These are phyloP conservation scores for Cairina moschata DNA, from an alignment of 2,113 vertebrate genomes.

Conservation along the genomic window DNA sequence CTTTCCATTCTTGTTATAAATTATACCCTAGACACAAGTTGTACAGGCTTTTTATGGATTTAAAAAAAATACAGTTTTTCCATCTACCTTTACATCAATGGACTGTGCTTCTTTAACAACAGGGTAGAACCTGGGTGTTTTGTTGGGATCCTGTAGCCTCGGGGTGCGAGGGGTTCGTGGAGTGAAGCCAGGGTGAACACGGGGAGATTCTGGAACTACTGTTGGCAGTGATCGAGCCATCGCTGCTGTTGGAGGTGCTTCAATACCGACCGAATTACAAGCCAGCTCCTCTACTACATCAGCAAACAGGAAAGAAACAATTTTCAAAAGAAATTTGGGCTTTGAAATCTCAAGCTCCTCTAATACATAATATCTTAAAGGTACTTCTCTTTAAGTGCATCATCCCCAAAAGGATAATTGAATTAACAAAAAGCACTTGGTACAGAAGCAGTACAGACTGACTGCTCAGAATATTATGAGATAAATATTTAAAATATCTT, in stretches of 20 bases:
- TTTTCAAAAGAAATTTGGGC: neutral
- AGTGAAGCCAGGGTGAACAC: conserved; percentile 57
- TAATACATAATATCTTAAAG: neutral
- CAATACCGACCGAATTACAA: conserved; percentile 48
- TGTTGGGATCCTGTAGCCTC: conserved; percentile 87
- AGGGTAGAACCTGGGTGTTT: conserved; percentile 92
- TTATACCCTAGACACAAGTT: neutral
- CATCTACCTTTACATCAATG: conserved; percentile 83
- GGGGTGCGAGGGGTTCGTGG: conserved; percentile 85
- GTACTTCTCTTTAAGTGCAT: neutral
- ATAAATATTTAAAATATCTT: neutral
- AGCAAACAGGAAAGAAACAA: neutral
- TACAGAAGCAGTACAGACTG: neutral
- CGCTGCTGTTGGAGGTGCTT: conserved; percentile 60
- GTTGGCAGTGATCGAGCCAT: conserved; percentile 80
- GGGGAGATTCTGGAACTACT: conserved; percentile 82
- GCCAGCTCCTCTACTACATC: conserved; percentile 44
- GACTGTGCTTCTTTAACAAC: conserved; percentile 89
- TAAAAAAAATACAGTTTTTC: neutral
- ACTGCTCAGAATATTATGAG: neutral
- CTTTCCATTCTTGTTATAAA: neutral
- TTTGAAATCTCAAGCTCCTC: neutral
- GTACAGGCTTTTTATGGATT: neutral
- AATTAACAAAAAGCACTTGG: neutral
- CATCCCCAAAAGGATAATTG: neutral